phyloP scores from a whole-genome alignment of 2,888 invertebrate species.

The Parnassius orleans region DNA sequence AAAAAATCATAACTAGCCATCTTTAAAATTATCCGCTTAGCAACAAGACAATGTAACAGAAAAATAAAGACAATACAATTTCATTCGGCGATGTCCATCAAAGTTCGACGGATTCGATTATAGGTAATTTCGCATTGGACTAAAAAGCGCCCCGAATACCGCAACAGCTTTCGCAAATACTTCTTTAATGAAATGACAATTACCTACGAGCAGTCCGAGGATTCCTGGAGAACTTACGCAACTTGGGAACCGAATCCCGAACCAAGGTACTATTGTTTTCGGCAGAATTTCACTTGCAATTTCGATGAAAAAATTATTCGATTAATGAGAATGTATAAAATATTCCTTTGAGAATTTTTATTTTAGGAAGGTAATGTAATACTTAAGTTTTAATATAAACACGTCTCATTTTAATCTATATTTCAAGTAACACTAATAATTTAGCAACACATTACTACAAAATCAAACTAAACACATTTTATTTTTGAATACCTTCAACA shows the following conservation, averaged over 20 bases:
- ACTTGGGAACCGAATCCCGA: constrained; percentile 40
- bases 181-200: constrained; percentile 79
- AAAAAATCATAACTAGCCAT: too few relatives aligned
- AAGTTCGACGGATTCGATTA: constrained; percentile 68
- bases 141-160: constrained; percentile 65
- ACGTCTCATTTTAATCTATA: too few relatives aligned
- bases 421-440: too few relatives aligned
- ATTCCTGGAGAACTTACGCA: constrained; percentile 57
- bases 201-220: constrained; percentile 56
- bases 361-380: too few relatives aligned
- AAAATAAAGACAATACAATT: constrained; percentile 29
- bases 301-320: constrained; percentile 18
- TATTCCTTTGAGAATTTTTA: too few relatives aligned
- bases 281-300: not conserved
- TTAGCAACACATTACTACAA: too few relatives aligned
- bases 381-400: too few relatives aligned
- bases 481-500: too few relatives aligned
- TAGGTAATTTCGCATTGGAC: constrained; percentile 63
- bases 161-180: constrained; percentile 57
- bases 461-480: too few relatives aligned
- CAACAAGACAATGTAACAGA: constrained; percentile 8
- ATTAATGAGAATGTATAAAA: too few relatives aligned
- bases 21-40: constrained; percentile 1
- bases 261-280: constrained; percentile 16
- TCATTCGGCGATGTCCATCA: constrained; percentile 51